Evolutionary conservation across 2,888 invertebrate species (phyloP).

Genomic region (Aporophyla nigra): DNA sequence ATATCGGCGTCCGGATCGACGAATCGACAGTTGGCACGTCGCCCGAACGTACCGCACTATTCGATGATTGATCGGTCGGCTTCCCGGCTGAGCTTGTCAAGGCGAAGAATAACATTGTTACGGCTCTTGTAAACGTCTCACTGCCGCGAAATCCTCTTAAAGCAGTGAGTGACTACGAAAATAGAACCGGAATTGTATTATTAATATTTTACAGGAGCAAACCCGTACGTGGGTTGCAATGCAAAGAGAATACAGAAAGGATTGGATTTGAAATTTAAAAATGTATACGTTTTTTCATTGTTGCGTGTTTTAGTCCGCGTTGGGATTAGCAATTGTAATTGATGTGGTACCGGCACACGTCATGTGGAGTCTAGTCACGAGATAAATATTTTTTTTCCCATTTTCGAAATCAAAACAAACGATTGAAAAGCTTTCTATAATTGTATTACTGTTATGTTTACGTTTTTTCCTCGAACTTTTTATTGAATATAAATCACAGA

Average conservation of each 20-base stretch:
- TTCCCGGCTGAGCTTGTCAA: constrained; percentile 85
- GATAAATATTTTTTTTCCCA: constrained; percentile 40
- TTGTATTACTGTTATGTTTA: constrained; percentile 30
- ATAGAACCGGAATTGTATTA: constrained; percentile 69
- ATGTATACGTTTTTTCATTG: constrained; percentile 45
- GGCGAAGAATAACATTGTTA: constrained; percentile 89
- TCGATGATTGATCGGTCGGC: constrained; percentile 86
- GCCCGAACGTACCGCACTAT: constrained; percentile 76
- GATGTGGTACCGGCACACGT: constrained; percentile 36
- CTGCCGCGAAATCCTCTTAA: constrained; percentile 85
- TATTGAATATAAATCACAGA: constrained; percentile 16
- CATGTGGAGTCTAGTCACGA: constrained; percentile 37
- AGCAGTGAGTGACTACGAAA: constrained; percentile 72
- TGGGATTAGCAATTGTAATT: constrained; percentile 65
- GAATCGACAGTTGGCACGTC: constrained; percentile 73
- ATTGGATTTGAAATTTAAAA: constrained; percentile 66
- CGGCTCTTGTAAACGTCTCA: constrained; percentile 87
- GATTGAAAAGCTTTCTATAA: constrained; percentile 16
- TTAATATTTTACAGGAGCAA: constrained; percentile 65
- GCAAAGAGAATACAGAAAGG: constrained; percentile 55
- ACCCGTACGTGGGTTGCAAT: constrained; percentile 54
- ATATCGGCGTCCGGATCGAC: constrained; percentile 69
- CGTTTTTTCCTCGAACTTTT: neutral
- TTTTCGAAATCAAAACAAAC: constrained; percentile 38
- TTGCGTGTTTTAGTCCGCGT: constrained; percentile 45